Percentiles rank a stretch among this genome's conserved stretches.
phyloP scores from a whole-genome alignment of 2,888 invertebrate species.

The Oscheius sp. region DNA sequence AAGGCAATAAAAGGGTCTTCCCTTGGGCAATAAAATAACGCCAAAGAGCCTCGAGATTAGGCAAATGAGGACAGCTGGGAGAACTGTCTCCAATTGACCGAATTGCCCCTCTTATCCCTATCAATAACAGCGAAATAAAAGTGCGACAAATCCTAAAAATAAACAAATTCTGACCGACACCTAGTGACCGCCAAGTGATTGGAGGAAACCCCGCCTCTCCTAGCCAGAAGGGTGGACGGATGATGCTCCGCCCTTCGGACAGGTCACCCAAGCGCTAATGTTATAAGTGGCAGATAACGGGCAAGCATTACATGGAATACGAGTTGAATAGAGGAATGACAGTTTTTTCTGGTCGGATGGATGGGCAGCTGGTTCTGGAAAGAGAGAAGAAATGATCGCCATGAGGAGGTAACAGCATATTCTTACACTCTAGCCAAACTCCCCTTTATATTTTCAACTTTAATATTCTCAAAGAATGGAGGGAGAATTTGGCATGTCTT shows the following conservation, averaged over 20 bases:
- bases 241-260: slow-evolving; percentile 18
- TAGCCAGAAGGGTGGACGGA: not conserved
- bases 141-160: not conserved
- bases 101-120: not conserved
- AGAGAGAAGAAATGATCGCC: not conserved
- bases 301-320: slow-evolving; percentile 21
- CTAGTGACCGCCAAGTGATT: not conserved
- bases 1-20: no score
- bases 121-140: not conserved
- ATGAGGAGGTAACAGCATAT: not conserved
- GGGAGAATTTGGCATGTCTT: no score
- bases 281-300: slow-evolving; percentile 24
- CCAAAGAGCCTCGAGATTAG: slow-evolving; percentile 7
- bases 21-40: no score
- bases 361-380: not conserved
- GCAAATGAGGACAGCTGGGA: slow-evolving; percentile 6
- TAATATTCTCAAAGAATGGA: no score
- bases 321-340: not conserved
- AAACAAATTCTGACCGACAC: slow-evolving; percentile 3
- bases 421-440: not conserved
- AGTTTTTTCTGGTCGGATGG: not conserved
- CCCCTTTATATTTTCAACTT: not conserved
- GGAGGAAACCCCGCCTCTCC: not conserved
- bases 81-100: slow-evolving; percentile 15
- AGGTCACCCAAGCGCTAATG: slow-evolving; percentile 19